Evolutionary conservation across 2,888 invertebrate genomes (phyloP).

Genomic region (Zootermopsis nevadensis): DNA sequence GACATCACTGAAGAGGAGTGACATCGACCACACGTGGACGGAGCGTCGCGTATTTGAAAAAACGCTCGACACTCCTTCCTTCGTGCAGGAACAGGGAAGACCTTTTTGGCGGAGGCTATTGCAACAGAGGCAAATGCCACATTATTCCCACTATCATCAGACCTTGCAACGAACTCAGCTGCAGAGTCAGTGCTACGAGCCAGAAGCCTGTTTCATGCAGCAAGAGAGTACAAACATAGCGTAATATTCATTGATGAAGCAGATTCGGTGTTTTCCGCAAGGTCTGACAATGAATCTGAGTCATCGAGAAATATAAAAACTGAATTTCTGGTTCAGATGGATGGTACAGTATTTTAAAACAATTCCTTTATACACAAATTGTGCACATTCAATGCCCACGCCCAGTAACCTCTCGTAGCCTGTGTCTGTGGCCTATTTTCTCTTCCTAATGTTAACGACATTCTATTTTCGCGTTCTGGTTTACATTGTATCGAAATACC

Average conservation of each 20-base stretch:
- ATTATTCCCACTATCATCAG: slow-evolving; percentile 98
- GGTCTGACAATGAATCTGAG: slow-evolving; percentile 99
- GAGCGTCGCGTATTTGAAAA: no score
- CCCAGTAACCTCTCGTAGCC: no score
- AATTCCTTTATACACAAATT: no score
- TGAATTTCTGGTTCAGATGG: slow-evolving; percentile 99
- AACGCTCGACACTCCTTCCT: no score
- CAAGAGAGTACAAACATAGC: slow-evolving; percentile 94
- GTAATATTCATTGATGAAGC: slow-evolving; percentile 99
- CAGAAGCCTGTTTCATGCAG: slow-evolving; percentile 94
- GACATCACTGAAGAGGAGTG: no score
- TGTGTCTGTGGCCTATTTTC: no score
- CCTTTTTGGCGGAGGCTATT: slow-evolving; percentile 98
- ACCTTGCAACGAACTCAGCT: slow-evolving; percentile 99
- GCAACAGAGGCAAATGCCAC: slow-evolving; percentile 99
- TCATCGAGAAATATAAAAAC: slow-evolving; percentile 98
- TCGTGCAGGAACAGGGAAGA: slow-evolving; percentile 99
- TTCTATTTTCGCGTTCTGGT: no score
- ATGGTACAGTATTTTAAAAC: slow-evolving; percentile 70
- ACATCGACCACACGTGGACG: no score
- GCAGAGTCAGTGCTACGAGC: slow-evolving; percentile 98
- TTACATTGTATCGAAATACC: no score
- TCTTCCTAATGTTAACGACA: no score
- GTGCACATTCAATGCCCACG: no score
- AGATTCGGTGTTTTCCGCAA: slow-evolving; percentile 95